Conservation (phyloP, 2,888 invertebrate species). For the Galerucella pusilla region DNA sequence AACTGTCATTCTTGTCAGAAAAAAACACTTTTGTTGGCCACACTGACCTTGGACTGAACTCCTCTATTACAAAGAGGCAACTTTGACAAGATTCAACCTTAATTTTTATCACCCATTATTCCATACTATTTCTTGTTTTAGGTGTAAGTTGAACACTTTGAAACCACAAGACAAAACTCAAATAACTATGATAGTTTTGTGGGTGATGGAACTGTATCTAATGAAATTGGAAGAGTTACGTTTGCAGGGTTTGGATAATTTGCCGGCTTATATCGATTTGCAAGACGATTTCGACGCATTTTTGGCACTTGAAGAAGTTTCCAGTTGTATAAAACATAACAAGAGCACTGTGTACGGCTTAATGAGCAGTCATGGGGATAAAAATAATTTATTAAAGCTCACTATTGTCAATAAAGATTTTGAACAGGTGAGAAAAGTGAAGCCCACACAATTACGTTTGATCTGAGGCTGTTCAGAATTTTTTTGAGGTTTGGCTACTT, state of each 20-base stretch:
- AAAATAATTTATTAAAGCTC: constrained; percentile 87
- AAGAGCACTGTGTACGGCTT: constrained; percentile 88
- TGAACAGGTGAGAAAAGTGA: constrained; percentile 70
- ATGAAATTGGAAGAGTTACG: constrained; percentile 85
- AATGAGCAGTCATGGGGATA: constrained; percentile 95
- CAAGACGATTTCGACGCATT: constrained; percentile 85
- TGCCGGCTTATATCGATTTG: constrained; percentile 68
- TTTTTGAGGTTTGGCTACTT: too few relatives aligned
- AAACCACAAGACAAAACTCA: constrained; percentile 84
- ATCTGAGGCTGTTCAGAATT: too few relatives aligned
- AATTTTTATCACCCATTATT: too few relatives aligned
- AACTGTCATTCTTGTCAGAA: too few relatives aligned
- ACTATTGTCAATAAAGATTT: constrained; percentile 92
- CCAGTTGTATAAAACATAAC: constrained; percentile 84
- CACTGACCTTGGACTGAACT: too few relatives aligned
- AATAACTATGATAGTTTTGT: constrained; percentile 92
- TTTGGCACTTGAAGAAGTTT: constrained; percentile 76
- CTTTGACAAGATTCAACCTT: too few relatives aligned
- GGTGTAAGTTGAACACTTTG: constrained; percentile 81
- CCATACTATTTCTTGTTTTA: constrained; percentile 63
- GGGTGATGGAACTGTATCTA: constrained; percentile 93
- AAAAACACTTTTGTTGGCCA: too few relatives aligned
- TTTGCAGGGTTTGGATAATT: constrained; percentile 63
- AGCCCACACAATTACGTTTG: too few relatives aligned
- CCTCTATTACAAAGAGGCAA: too few relatives aligned